Conservation (phyloP, 2,113 vertebrate genomes). For the Lichenostomus cassidix region DNA sequence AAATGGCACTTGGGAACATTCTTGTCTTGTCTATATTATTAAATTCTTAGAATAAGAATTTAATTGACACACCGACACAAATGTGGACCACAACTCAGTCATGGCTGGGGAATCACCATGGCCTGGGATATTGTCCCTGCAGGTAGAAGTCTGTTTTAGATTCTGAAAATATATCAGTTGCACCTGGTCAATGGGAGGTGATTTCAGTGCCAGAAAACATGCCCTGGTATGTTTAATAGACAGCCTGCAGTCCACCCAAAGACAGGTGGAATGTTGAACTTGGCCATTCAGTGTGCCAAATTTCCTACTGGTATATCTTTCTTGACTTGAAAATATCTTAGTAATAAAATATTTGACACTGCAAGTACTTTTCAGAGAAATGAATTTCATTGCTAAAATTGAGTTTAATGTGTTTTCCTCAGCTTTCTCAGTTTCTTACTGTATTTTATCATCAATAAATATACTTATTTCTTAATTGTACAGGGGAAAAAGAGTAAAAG, state of each 20-base stretch:
- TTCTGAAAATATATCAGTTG: not conserved
- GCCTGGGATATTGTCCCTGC: not conserved
- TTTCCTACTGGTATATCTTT: not conserved
- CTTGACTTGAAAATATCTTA: not conserved
- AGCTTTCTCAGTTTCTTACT: not conserved
- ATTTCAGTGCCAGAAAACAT: not conserved
- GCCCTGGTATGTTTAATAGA: not conserved
- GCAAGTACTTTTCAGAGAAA: not conserved
- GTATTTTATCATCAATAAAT: not conserved
- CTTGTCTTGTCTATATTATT: not conserved
- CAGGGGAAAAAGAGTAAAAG: not conserved
- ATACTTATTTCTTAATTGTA: not conserved
- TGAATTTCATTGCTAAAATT: not conserved
- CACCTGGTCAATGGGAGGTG: not conserved
- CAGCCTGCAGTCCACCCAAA: not conserved
- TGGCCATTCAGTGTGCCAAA: not conserved
- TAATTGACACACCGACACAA: not conserved
- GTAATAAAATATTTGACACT: not conserved
- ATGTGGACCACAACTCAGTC: not conserved
- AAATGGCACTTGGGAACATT: not conserved
- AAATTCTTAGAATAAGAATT: not conserved
- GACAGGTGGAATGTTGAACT: not conserved
- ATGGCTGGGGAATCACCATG: fast-evolving
- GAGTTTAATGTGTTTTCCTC: not conserved
- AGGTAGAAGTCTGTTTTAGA: not conserved